Evolutionary conservation across 2,888 invertebrate species (phyloP).

Genomic region (Cyclophora punctaria): DNA sequence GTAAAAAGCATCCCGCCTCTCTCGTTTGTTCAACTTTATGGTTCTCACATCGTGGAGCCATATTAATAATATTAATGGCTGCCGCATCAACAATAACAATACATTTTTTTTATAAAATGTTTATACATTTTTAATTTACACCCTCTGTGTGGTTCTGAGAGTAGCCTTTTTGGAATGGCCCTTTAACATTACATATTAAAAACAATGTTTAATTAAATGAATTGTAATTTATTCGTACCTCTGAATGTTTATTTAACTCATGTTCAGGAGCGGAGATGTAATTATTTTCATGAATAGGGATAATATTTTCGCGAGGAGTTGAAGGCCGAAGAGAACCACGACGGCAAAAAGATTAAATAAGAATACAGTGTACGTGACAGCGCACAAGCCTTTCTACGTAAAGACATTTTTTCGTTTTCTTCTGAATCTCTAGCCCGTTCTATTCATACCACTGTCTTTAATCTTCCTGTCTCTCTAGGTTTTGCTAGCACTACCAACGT

Average conservation of each 20-base stretch:
- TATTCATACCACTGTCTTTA: slow-evolving; percentile 66
- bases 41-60: slow-evolving; percentile 58
- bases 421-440: slow-evolving; percentile 49
- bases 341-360: slow-evolving; percentile 65
- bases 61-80: slow-evolving; percentile 71
- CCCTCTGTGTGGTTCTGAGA: slow-evolving; percentile 18
- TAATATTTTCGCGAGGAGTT: slow-evolving; percentile 32
- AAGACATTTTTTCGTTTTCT: slow-evolving; percentile 62
- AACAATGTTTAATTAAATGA: slow-evolving; percentile 14
- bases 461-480: slow-evolving; percentile 59
- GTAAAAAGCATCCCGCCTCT: slow-evolving; percentile 75
- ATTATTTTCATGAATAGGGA: slow-evolving; percentile 1
- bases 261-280: not conserved
- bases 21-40: slow-evolving; percentile 73
- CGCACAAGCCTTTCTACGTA: slow-evolving; percentile 57
- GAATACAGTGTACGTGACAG: slow-evolving; percentile 67
- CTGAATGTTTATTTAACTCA: slow-evolving; percentile 1
- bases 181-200: too few relatives aligned
- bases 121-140: slow-evolving; percentile 27
- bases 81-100: slow-evolving; percentile 55
- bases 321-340: slow-evolving; percentile 39
- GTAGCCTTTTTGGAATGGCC: not conserved
- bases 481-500: slow-evolving; percentile 27
- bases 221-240: slow-evolving; percentile 15
- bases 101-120: slow-evolving; percentile 42